Evolutionary conservation across 2,888 invertebrate genomes (phyloP), one percentile per base, ranked within the genome.

Genomic region (Trileptium ribeirensis): DNA sequence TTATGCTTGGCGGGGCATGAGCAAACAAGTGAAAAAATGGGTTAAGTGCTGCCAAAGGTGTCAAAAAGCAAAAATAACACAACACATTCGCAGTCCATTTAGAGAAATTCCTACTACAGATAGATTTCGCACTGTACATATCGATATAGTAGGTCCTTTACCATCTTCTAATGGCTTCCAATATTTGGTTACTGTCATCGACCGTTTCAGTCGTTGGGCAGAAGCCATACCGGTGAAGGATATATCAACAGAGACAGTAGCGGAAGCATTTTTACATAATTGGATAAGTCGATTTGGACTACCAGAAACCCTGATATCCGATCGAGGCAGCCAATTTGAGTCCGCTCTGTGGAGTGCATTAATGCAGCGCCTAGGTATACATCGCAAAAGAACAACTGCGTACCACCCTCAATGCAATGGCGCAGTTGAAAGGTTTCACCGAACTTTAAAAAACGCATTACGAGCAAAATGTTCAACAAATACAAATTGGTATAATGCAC

Each of bases 101-200:
- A 36, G 34, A 3, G 36, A 36, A 34, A 75, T 75, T 75, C 77
- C 77, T 2, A 75, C 77, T 3, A 75, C n/a, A 33, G 36, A 36
- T 3, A 36, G 77, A 24, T 75, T 75, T 75, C 38, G 36, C 38
- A 38, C 77, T 29, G 39, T 75, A 8, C 77, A 75, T 75, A 39
- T 75, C 38, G 77, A 75, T 36, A 75, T 75, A 75, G 77, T 75
- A 33, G 77, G 77, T n/a, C 77, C 77, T 3, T 38, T 75, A n/a
- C 77, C 77, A 2, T 36, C 77, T 8, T 75, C n/a, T 75, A 75
- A n/a, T 24, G 37, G 37, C 15, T 75, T 33, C 39, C 36, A 75
- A n/a, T 75, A 75, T 37, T 39, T 75, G 39, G n/a, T 70, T 70
- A 33, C 70, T n/a, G n/a, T 70, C 8, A 70, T 70, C 15, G 70